phyloP scores from a whole-genome alignment of 2,888 invertebrate species.

The Acanthosepion lycidas region DNA sequence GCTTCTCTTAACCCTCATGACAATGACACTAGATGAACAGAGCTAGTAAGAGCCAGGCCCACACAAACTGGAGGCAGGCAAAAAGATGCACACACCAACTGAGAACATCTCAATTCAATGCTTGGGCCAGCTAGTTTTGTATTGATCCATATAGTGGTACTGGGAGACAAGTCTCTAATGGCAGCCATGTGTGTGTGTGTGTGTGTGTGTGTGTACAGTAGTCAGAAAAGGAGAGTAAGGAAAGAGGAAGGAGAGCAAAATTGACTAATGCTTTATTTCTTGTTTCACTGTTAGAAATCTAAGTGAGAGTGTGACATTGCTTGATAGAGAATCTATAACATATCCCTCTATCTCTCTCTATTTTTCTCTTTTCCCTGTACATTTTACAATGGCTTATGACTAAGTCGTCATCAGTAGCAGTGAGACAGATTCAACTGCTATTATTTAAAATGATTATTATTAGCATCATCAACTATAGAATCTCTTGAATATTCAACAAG shows the following conservation, averaged over 20 bases:
- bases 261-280: neutral
- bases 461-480: neutral
- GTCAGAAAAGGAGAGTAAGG: neutral
- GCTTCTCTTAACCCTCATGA: constrained; percentile 24
- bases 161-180: constrained; percentile 36
- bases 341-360: neutral
- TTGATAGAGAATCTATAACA: neutral
- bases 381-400: neutral
- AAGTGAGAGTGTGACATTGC: neutral
- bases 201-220: neutral
- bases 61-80: neutral
- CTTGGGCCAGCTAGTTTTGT: neutral
- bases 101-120: neutral
- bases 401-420: neutral
- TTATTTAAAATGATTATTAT: neutral
- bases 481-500: neutral
- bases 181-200: neutral
- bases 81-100: neutral
- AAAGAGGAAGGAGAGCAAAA: neutral
- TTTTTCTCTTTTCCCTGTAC: neutral
- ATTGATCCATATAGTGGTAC: constrained; percentile 33
- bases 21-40: constrained; percentile 45
- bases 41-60: neutral
- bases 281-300: neutral
- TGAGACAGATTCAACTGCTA: neutral